Evolutionary conservation across 2,888 invertebrate genomes (phyloP).

Genomic region (Eucera pruinosa): DNA sequence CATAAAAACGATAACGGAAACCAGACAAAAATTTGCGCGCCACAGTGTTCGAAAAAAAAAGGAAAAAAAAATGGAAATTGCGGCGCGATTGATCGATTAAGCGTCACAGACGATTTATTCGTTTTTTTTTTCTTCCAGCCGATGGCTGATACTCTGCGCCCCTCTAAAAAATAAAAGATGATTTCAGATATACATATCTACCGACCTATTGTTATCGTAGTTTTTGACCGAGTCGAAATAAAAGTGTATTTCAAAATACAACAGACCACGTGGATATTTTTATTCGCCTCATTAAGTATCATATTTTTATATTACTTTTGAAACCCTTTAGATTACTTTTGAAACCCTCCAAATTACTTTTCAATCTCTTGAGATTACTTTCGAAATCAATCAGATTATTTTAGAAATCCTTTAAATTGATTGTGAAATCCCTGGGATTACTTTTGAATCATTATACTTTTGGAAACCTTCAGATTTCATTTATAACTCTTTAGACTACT

Average conservation of each 20-base stretch:
- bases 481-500: no score
- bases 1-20: conserved; percentile 33
- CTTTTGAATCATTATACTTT: no score
- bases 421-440: no score
- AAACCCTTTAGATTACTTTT: no score
- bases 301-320: no score
- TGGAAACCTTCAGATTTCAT: no score
- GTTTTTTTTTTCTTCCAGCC: conserved; percentile 55
- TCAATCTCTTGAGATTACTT: no score
- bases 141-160: conserved; percentile 59
- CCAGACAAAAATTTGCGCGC: conserved; percentile 23
- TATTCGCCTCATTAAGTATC: conserved; percentile 22
- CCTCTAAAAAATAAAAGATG: conserved; percentile 55
- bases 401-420: no score
- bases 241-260: conserved; percentile 83
- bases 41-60: not conserved
- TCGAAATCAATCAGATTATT: no score
- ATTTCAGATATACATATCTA: conserved; percentile 83
- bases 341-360: no score
- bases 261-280: conserved; percentile 26
- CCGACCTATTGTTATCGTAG: conserved; percentile 83
- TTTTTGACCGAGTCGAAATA: conserved; percentile 83
- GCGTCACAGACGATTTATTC: conserved; percentile 53
- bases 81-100: conserved; percentile 38
- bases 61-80: conserved; percentile 19